Conservation (phyloP, 2,797 vertebrate genomes). For the Malacoctenus gilli region DNA sequence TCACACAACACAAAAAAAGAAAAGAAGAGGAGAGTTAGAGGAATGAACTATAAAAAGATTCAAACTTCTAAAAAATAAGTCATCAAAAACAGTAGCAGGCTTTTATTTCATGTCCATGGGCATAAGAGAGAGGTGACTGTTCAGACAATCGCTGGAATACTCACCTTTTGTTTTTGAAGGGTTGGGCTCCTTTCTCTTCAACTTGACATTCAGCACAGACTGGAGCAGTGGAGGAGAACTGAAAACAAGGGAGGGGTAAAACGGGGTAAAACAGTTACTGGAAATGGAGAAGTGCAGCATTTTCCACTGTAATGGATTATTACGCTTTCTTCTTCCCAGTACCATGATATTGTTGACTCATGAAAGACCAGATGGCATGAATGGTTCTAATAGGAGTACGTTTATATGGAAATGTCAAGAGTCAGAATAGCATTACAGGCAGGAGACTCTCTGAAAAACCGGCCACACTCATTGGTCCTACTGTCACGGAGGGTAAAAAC, state of each 20-base stretch:
- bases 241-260: constrained; percentile 50
- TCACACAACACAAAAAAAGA: constrained; percentile 30
- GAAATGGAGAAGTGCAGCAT: constrained; percentile 65
- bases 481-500: constrained; percentile 31
- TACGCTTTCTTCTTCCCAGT: constrained; percentile 59
- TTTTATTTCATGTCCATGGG: constrained; percentile 31
- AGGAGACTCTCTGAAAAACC: constrained; percentile 41
- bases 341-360: constrained; percentile 61
- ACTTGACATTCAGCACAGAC: constrained; percentile 81
- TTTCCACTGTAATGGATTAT: constrained; percentile 75
- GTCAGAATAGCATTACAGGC: constrained; percentile 37
- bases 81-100: constrained; percentile 40
- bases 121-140: constrained; percentile 27
- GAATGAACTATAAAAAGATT: constrained; percentile 36
- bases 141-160: constrained; percentile 22
- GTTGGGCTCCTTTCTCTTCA: constrained; percentile 71
- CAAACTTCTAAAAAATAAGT: constrained; percentile 39
- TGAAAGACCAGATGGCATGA: constrained; percentile 61
- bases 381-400: constrained; percentile 44
- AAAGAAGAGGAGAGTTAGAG: constrained; percentile 31
- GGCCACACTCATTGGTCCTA: constrained; percentile 24
- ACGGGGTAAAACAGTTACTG: constrained; percentile 50
- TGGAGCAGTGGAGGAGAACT: constrained; percentile 79
- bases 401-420: constrained; percentile 66
- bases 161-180: constrained; percentile 74